These are phyloP conservation scores for Laticauda laticaudata DNA, from an alignment of 2,113 vertebrate species.

Conservation along the genomic window DNA sequence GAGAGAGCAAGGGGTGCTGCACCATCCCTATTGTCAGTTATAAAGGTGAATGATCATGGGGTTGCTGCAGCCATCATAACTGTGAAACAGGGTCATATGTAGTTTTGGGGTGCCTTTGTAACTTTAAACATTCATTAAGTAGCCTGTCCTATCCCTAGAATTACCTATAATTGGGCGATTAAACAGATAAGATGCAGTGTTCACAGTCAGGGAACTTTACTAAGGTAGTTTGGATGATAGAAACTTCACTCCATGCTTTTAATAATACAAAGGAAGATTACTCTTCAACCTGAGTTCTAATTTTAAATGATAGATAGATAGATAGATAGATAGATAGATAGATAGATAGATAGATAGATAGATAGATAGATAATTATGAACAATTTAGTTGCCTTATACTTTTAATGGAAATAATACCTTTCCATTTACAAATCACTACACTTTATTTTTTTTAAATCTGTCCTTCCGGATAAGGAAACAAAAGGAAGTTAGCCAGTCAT, in stretches of 20 bases:
- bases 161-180: conserved; percentile 46
- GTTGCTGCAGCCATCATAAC: not conserved
- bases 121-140: not conserved
- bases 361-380: not conserved
- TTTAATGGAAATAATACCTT: not conserved
- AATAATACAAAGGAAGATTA: conserved; percentile 34
- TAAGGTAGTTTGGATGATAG: conserved; percentile 30
- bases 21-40: not conserved
- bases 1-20: not conserved
- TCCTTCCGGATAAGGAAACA: not conserved
- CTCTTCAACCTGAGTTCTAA: conserved; percentile 5
- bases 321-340: not conserved
- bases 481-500: not conserved
- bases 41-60: not conserved
- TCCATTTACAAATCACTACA: not conserved
- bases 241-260: conserved; percentile 43
- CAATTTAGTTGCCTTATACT: not conserved
- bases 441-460: not conserved
- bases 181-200: conserved; percentile 62
- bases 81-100: not conserved
- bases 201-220: conserved; percentile 30
- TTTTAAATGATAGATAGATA: conserved; percentile 10
- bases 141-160: not conserved
- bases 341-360: not conserved
- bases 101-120: not conserved